Evolutionary conservation across 2,888 invertebrate genomes (phyloP).

Genomic region (Baronia brevicornis): DNA sequence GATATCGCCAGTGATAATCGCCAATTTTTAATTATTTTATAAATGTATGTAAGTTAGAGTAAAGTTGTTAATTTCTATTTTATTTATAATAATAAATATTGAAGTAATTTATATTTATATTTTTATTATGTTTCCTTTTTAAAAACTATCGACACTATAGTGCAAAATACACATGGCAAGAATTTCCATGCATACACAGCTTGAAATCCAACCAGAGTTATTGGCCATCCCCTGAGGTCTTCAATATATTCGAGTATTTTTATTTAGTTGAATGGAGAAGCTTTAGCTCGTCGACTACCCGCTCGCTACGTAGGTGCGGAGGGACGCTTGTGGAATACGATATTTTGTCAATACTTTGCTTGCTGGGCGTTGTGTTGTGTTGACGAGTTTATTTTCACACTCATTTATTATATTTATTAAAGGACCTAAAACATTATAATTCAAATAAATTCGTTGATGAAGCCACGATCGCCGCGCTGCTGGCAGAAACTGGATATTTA

Average conservation of each 20-base stretch:
- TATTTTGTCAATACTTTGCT: constrained; percentile 37
- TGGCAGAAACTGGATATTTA: too few species aligned
- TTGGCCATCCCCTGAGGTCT: constrained; percentile 64
- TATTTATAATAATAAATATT: too few species aligned
- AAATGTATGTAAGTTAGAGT: too few species aligned
- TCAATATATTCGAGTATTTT: constrained; percentile 66
- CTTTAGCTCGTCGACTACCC: constrained; percentile 41
- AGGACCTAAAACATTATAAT: too few species aligned
- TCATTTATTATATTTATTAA: too few species aligned
- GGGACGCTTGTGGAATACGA: constrained; percentile 47
- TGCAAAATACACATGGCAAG: constrained; percentile 35
- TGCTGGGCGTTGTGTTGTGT: constrained; percentile 9
- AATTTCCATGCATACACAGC: constrained; percentile 61
- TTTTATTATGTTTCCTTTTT: constrained; percentile 18
- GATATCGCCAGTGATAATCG: too few species aligned
- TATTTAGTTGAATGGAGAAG: constrained; percentile 37
- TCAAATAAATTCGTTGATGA: too few species aligned
- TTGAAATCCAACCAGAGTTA: constrained; percentile 57
- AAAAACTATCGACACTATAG: constrained; percentile 31
- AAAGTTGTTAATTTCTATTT: too few species aligned
- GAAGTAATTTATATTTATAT: too few species aligned
- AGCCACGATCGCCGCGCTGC: too few species aligned
- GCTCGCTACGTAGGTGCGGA: constrained; percentile 37
- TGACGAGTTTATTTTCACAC: too few species aligned
- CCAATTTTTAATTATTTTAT: too few species aligned